Conservation (phyloP, 2,888 invertebrate species). For the Carterocephalus palaemon region DNA sequence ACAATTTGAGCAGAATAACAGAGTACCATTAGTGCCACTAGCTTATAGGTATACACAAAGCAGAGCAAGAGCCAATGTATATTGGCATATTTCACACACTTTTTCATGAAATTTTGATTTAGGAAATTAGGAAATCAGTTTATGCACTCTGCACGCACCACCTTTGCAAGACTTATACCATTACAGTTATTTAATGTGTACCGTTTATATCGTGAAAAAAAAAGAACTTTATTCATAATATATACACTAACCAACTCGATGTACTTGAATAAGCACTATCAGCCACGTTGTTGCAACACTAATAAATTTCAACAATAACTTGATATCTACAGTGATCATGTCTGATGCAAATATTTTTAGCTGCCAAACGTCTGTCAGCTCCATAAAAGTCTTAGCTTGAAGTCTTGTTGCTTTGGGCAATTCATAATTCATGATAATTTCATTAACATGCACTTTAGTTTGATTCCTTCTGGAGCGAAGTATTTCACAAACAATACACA, state of each 20-base stretch:
- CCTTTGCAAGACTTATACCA: too few relatives aligned
- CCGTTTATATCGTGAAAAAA: too few relatives aligned
- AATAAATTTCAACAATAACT: constrained; percentile 56
- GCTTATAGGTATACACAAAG: too few relatives aligned
- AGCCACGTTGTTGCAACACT: constrained; percentile 60
- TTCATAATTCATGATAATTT: constrained; percentile 57
- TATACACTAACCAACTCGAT: constrained; percentile 44
- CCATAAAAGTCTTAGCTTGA: constrained; percentile 58
- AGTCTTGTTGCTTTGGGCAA: constrained; percentile 47
- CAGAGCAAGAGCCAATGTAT: too few relatives aligned
- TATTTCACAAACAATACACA: constrained; percentile 47
- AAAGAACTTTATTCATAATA: too few relatives aligned
- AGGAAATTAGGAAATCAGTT: too few relatives aligned
- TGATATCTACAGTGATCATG: constrained; percentile 58
- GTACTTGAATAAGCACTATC: constrained; percentile 59
- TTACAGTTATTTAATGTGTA: too few relatives aligned
- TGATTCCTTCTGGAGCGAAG: constrained; percentile 41
- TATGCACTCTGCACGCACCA: too few relatives aligned
- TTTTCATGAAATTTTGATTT: too few relatives aligned
- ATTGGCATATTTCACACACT: too few relatives aligned
- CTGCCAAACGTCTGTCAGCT: constrained; percentile 53
- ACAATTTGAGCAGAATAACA: too few relatives aligned
- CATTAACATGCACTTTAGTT: constrained; percentile 50
- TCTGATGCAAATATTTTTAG: constrained; percentile 40
- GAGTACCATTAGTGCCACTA: too few relatives aligned